phyloP scores from a whole-genome alignment of 2,113 vertebrate genomes.

The Brachirus orientalis region DNA sequence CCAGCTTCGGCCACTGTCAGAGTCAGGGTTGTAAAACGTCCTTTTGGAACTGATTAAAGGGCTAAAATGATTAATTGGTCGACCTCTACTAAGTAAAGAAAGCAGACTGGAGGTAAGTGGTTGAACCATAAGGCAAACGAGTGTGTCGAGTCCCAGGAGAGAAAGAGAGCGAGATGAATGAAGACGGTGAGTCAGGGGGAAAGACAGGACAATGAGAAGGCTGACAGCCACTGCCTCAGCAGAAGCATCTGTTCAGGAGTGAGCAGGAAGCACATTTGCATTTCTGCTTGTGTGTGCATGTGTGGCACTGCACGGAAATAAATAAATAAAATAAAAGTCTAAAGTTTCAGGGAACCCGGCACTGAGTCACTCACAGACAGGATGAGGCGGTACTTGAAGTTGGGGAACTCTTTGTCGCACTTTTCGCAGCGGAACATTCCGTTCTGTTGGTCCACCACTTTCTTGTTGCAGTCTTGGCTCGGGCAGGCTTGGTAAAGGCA shows the following conservation, averaged over 20 bases:
- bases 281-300: background rate
- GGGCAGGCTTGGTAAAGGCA: slow-evolving; percentile 96
- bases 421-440: slow-evolving; percentile 96
- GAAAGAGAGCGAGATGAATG: background rate
- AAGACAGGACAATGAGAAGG: background rate
- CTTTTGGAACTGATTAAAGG: too few species aligned
- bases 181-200: background rate
- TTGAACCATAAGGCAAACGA: slow-evolving; percentile 1
- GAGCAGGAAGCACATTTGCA: background rate
- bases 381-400: slow-evolving; percentile 97
- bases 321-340: too few species aligned
- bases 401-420: slow-evolving; percentile 94
- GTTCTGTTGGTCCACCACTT: slow-evolving; percentile 96
- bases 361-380: slow-evolving; percentile 87
- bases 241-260: slow-evolving; percentile 4
- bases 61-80: too few species aligned
- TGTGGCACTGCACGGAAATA: background rate
- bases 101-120: slow-evolving; percentile 14
- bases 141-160: background rate
- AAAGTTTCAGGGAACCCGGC: background rate
- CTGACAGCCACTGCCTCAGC: background rate
- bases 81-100: background rate
- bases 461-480: slow-evolving; percentile 95
- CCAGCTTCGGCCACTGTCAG: too few species aligned
- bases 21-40: too few species aligned